phyloP scores from a whole-genome alignment of 2,797 vertebrate species.

The Ispidina lecontei region DNA sequence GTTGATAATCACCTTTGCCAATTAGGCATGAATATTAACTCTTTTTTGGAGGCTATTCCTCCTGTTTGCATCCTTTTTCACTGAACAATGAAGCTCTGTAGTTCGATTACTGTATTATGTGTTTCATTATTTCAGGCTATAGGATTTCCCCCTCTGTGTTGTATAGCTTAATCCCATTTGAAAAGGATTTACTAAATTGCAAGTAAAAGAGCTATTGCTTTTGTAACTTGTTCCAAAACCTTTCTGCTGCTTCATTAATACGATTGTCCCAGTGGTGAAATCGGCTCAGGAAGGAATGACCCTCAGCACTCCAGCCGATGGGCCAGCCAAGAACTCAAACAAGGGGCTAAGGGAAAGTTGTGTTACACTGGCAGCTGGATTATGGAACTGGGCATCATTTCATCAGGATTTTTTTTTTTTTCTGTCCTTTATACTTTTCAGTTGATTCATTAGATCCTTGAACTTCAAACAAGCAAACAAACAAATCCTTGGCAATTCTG shows the following conservation, averaged over 20 bases:
- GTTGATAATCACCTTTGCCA: neutral
- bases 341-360: neutral
- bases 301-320: neutral
- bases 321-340: neutral
- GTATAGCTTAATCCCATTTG: neutral
- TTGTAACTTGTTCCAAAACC: neutral
- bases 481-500: conserved; percentile 62
- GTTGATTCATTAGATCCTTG: conserved; percentile 21
- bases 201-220: neutral
- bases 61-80: neutral
- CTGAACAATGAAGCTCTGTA: neutral
- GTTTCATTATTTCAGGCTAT: neutral
- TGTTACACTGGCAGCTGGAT: neutral
- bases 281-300: conserved; percentile 1
- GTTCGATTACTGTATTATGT: neutral
- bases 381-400: conserved; percentile 13
- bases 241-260: neutral
- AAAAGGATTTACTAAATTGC: neutral
- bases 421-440: conserved; percentile 19
- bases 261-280: conserved; percentile 17
- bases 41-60: neutral
- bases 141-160: neutral
- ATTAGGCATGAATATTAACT: neutral
- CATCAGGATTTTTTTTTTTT: neutral
- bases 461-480: neutral